Evolutionary conservation across 2,888 invertebrate genomes (phyloP).

Genomic region (Pantelozetes paolii): DNA sequence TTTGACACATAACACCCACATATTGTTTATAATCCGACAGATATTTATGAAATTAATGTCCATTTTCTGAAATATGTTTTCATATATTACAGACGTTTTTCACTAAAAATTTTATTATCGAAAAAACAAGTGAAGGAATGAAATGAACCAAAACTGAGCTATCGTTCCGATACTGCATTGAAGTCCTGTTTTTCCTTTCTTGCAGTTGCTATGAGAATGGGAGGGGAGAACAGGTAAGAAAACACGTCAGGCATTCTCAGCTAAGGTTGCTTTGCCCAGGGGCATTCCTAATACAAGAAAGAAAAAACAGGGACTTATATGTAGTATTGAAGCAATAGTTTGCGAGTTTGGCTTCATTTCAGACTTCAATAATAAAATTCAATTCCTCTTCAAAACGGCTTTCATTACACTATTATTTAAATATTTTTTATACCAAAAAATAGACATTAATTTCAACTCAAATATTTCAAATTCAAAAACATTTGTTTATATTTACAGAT

Average conservation of each 20-base stretch:
- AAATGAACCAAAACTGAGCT: neutral
- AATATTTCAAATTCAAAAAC: no score
- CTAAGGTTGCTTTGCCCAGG: constrained; percentile 1
- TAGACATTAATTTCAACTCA: no score
- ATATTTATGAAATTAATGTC: constrained; percentile 7
- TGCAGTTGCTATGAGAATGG: neutral
- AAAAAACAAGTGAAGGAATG: neutral
- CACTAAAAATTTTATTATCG: neutral
- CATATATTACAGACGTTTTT: neutral
- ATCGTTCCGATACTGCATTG: neutral
- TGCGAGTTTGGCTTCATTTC: no score
- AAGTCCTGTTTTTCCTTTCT: neutral
- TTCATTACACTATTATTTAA: no score
- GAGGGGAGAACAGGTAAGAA: constrained; percentile 6
- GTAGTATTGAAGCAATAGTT: neutral
- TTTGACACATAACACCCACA: constrained; percentile 29
- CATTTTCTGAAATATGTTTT: neutral
- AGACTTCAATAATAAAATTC: no score
- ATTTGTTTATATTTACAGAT: no score
- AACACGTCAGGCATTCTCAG: constrained; percentile 24
- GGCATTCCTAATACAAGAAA: neutral
- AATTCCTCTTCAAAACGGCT: no score
- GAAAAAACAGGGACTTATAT: neutral
- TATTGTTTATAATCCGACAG: constrained; percentile 4
- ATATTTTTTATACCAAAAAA: no score